These are phyloP conservation scores for Dendrocincla tyrannina DNA, from an alignment of 2,797 vertebrate genomes.

Conservation along the genomic window DNA sequence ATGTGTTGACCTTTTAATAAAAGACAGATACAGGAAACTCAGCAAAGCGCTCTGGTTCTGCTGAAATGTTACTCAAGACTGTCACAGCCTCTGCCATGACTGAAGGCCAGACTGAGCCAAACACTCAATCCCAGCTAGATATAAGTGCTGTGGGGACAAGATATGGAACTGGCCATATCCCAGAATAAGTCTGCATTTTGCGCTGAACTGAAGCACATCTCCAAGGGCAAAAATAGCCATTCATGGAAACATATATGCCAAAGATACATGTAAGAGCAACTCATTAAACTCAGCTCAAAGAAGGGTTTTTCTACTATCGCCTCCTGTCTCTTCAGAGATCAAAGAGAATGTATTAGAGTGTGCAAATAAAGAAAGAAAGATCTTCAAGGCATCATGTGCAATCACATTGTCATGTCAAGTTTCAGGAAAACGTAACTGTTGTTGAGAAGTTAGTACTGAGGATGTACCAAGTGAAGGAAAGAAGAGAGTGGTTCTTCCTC, in stretches of 20 bases:
- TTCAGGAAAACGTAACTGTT: not conserved
- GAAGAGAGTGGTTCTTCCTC: not conserved
- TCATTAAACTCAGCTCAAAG: not conserved
- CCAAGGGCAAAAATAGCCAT: not conserved
- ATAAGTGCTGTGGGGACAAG: not conserved
- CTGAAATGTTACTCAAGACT: conserved; percentile 31
- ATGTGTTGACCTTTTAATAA: conserved; percentile 87
- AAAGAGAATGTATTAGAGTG: not conserved
- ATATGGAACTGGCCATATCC: not conserved
- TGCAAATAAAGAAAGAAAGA: not conserved
- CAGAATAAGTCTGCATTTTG: not conserved
- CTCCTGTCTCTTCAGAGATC: not conserved
- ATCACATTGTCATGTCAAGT: not conserved
- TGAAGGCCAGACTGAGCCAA: not conserved
- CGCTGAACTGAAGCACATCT: not conserved
- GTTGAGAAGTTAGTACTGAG: not conserved
- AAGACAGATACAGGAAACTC: conserved; percentile 68
- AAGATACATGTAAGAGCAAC: not conserved
- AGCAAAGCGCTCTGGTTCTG: conserved; percentile 47
- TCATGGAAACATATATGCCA: not conserved
- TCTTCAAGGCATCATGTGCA: not conserved
- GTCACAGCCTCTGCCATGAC: conserved; percentile 17
- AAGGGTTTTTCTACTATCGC: not conserved
- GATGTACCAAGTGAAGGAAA: not conserved
- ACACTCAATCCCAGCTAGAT: not conserved